These are phyloP conservation scores for Mormyrus lacerda DNA, from an alignment of 2,113 vertebrate species.

Conservation along the genomic window DNA sequence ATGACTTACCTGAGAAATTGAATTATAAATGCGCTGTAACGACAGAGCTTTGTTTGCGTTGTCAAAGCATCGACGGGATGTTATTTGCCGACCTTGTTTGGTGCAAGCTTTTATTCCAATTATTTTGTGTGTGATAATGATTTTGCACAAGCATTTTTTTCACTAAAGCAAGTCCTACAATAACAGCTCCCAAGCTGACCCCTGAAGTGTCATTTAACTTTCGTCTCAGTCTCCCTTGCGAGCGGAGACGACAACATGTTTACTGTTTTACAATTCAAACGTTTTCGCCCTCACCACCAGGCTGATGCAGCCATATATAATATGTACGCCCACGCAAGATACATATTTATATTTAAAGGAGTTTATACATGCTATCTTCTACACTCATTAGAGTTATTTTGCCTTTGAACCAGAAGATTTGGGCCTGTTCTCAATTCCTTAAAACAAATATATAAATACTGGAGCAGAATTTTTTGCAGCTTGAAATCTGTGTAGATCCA, in stretches of 20 bases:
- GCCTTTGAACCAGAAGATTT: not conserved
- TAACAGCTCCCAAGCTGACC: not conserved
- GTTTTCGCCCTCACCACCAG: not conserved
- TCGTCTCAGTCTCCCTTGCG: not conserved
- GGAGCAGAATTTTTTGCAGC: conserved; percentile 14
- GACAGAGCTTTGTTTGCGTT: not conserved
- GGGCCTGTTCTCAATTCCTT: not conserved
- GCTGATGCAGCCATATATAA: not conserved
- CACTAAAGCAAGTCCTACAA: not conserved
- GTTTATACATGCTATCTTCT: not conserved
- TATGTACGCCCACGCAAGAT: not conserved
- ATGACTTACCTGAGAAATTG: not conserved
- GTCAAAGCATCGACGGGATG: not conserved
- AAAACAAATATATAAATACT: not conserved
- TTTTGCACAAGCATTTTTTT: not conserved
- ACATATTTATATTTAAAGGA: not conserved
- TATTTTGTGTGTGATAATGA: not conserved
- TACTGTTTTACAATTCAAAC: not conserved
- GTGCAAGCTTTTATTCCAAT: not conserved
- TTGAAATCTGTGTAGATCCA: conserved; percentile 22
- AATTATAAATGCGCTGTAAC: not conserved
- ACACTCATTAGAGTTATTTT: not conserved
- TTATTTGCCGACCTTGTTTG: not conserved
- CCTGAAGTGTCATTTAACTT: not conserved
- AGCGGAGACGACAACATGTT: not conserved